Percentiles rank a stretch among this genome's conserved stretches.
Conservation (phyloP, 2,888 invertebrate genomes). For the Corythucha ciliata region DNA sequence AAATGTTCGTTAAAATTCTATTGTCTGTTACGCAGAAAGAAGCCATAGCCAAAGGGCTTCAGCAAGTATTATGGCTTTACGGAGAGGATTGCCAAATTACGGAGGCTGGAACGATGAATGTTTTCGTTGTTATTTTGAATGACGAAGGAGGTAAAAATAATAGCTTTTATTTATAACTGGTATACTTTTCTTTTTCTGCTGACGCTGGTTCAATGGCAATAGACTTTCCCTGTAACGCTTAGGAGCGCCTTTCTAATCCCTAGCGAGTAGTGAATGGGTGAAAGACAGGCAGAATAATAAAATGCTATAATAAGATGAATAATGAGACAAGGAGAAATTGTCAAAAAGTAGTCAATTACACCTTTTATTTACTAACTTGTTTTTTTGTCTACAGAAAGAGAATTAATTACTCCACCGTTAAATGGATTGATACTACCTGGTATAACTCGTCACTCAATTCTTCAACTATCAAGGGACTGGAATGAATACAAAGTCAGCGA, state of each 20-base stretch:
- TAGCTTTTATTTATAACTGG: not conserved
- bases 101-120: slow-evolving; percentile 98
- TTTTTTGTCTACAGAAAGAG: slow-evolving; percentile 57
- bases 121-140: slow-evolving; percentile 80
- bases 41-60: slow-evolving; percentile 64
- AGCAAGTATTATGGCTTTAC: slow-evolving; percentile 94
- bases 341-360: not conserved
- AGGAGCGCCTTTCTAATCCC: not conserved
- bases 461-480: slow-evolving; percentile 73
- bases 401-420: slow-evolving; percentile 85
- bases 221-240: not conserved
- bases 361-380: not conserved
- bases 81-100: slow-evolving; percentile 88
- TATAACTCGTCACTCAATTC: slow-evolving; percentile 78
- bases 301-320: no score
- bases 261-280: no score
- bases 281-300: no score
- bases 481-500: slow-evolving; percentile 77
- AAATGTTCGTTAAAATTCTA: not conserved
- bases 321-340: not conserved
- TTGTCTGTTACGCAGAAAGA: slow-evolving; percentile 49
- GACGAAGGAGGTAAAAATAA: slow-evolving; percentile 68
- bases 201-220: not conserved
- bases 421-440: slow-evolving; percentile 93
- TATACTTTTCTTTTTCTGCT: not conserved